Evolutionary conservation across 2,888 invertebrate species (phyloP).

Genomic region (Oxytorus armatus): DNA sequence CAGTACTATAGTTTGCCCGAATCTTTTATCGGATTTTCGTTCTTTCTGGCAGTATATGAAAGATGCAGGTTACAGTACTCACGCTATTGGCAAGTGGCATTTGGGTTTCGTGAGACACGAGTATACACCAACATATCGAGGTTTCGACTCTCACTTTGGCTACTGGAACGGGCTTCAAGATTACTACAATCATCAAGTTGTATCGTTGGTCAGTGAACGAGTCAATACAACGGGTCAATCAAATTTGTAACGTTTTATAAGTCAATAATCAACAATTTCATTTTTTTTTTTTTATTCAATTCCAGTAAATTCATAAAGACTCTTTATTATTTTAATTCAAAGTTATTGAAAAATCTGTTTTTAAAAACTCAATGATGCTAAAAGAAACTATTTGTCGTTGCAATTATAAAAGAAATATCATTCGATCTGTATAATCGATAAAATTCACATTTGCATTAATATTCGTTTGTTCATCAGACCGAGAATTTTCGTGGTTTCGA

Average conservation of each 20-base stretch:
- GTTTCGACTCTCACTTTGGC: slow-evolving; percentile 93
- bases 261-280: too few species aligned
- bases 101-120: slow-evolving; percentile 91
- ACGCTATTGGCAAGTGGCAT: slow-evolving; percentile 96
- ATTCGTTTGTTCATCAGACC: slow-evolving; percentile 78
- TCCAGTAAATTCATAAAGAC: background rate
- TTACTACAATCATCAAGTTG: slow-evolving; percentile 89
- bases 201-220: slow-evolving; percentile 84
- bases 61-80: slow-evolving; percentile 90
- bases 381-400: background rate
- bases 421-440: background rate
- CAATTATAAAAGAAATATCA: background rate
- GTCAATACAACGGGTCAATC: background rate
- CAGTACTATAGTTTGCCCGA: slow-evolving; percentile 73
- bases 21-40: slow-evolving; percentile 33
- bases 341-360: background rate
- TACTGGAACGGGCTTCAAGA: slow-evolving; percentile 91
- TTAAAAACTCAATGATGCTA: background rate
- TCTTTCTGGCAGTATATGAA: slow-evolving; percentile 85
- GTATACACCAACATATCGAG: slow-evolving; percentile 90
- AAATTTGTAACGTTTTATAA: too few species aligned
- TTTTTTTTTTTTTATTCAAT: background rate
- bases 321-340: too few species aligned
- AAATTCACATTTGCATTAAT: background rate
- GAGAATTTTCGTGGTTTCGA: slow-evolving; percentile 86